Evolutionary conservation across 2,888 invertebrate species (phyloP).

Genomic region (Leptarthrus brevirostris): DNA sequence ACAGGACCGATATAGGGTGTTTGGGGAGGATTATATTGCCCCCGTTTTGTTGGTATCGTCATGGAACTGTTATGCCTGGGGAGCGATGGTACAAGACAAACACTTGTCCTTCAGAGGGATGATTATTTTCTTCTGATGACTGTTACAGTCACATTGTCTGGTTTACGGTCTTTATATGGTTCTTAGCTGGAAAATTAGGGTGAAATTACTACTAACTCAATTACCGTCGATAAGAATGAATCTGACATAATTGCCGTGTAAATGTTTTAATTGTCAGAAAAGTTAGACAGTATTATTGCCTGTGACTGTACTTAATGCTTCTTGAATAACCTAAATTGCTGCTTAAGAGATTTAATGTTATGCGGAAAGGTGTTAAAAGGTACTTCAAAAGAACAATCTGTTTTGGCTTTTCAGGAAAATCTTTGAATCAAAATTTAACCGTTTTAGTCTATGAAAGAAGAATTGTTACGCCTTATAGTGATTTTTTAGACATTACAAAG

Average conservation of each 20-base stretch:
- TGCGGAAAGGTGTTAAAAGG: too few relatives aligned
- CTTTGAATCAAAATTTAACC: too few relatives aligned
- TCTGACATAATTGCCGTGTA: slow-evolving; percentile 43
- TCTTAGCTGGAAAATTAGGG: slow-evolving; percentile 7
- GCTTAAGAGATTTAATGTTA: too few relatives aligned
- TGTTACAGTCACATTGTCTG: background rate
- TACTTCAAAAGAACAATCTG: too few relatives aligned
- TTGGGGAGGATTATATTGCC: background rate
- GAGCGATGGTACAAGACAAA: background rate
- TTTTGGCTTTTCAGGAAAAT: too few relatives aligned
- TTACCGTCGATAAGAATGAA: slow-evolving; percentile 20
- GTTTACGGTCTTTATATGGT: slow-evolving; percentile 15
- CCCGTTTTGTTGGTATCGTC: background rate
- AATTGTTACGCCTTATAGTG: too few relatives aligned
- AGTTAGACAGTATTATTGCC: background rate
- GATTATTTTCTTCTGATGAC: slow-evolving; percentile 5
- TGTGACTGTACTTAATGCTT: too few relatives aligned
- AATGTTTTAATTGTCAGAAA: slow-evolving; percentile 31
- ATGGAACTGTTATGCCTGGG: too few relatives aligned
- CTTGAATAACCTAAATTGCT: too few relatives aligned
- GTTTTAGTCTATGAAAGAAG: too few relatives aligned
- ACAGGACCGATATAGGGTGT: background rate
- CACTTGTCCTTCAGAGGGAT: background rate
- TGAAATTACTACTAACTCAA: slow-evolving; percentile 24
- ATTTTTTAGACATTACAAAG: too few relatives aligned